phyloP scores from a whole-genome alignment of 2,797 vertebrate genomes.

The Oceanodroma leucorhoa region DNA sequence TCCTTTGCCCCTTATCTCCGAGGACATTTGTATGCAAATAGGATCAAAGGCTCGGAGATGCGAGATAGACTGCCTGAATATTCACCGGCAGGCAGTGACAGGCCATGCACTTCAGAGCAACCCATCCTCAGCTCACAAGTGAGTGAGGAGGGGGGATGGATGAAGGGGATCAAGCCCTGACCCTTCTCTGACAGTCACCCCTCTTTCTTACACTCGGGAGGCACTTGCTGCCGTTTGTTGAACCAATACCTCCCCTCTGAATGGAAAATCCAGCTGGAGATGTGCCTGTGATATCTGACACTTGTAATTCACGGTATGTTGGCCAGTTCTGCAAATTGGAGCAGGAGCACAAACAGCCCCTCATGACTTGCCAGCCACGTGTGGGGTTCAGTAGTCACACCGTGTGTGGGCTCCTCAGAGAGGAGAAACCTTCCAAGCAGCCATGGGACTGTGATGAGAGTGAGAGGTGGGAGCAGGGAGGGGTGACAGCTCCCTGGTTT shows the following conservation, averaged over 20 bases:
- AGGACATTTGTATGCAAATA: slow-evolving; percentile 2
- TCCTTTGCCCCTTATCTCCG: neutral
- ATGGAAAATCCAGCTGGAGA: slow-evolving; percentile 53
- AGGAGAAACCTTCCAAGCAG: neutral
- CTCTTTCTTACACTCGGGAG: neutral
- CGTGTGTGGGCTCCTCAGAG: neutral
- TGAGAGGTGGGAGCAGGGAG: neutral
- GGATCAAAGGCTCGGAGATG: slow-evolving; percentile 17
- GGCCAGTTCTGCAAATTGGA: slow-evolving; percentile 11
- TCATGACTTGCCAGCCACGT: neutral
- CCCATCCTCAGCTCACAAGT: neutral
- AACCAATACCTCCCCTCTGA: neutral
- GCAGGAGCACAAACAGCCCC: neutral
- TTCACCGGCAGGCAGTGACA: neutral
- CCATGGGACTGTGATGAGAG: neutral
- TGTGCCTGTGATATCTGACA: slow-evolving; percentile 60
- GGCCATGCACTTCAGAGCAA: neutral
- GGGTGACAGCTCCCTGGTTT: neutral
- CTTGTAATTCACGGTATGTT: slow-evolving; percentile 5
- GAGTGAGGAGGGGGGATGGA: neutral
- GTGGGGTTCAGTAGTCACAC: slow-evolving; percentile 46
- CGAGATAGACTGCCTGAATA: neutral
- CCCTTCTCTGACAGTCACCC: neutral
- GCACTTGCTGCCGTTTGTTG: neutral
- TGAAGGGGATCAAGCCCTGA: neutral